Evolutionary conservation across 2,797 vertebrate species (phyloP).

Genomic region (Mycteria americana): DNA sequence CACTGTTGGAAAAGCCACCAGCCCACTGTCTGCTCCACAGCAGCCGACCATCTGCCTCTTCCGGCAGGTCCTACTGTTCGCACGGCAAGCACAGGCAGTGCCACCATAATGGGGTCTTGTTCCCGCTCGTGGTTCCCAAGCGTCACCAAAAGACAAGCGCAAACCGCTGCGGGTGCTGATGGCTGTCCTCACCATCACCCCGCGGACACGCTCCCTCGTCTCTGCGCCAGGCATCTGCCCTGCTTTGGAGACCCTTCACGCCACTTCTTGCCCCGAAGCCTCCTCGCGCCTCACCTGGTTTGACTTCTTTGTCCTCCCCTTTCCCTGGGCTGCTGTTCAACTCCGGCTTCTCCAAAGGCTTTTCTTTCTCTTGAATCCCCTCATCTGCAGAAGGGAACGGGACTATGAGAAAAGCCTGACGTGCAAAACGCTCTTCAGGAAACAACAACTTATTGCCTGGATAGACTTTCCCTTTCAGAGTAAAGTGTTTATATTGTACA

Average conservation of each 20-base stretch:
- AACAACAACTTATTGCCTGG: not conserved
- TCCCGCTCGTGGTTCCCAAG: not conserved
- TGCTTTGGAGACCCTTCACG: not conserved
- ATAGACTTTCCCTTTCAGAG: not conserved
- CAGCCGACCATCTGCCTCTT: not conserved
- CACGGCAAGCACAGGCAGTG: not conserved
- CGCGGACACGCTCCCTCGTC: fast-evolving
- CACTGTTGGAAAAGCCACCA: not conserved
- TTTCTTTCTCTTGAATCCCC: constrained; percentile 77
- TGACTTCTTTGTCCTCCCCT: constrained; percentile 82
- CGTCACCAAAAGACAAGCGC: not conserved
- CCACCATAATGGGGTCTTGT: not conserved
- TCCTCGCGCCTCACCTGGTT: constrained; percentile 77
- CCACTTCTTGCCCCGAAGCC: not conserved
- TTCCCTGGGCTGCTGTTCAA: constrained; percentile 70
- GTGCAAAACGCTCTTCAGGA: not conserved
- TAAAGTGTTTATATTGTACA: not conserved
- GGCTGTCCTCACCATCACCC: not conserved
- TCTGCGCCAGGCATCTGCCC: not conserved
- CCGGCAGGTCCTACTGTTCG: not conserved
- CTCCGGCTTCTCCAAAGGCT: constrained; percentile 79
- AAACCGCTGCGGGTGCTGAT: not conserved
- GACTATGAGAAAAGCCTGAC: not conserved
- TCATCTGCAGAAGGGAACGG: constrained; percentile 73
- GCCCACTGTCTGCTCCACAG: not conserved